phyloP scores from a whole-genome alignment of 2,113 vertebrate genomes.

The Melospiza georgiana region DNA sequence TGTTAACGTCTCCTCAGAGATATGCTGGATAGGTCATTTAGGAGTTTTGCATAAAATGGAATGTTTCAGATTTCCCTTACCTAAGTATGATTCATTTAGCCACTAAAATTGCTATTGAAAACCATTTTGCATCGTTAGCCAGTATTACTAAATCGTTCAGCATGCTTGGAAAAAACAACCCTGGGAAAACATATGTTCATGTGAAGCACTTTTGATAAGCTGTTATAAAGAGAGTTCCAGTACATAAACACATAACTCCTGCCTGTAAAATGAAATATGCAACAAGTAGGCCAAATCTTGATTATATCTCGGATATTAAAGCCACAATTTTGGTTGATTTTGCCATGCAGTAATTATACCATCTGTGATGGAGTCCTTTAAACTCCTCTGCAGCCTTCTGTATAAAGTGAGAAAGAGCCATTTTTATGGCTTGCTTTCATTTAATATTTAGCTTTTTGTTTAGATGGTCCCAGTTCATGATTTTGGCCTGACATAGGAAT shows the following conservation, averaged over 20 bases:
- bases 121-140: slow-evolving; percentile 71
- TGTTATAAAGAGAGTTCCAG: slow-evolving; percentile 58
- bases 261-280: slow-evolving; percentile 24
- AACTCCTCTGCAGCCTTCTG: background rate
- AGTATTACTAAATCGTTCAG: slow-evolving; percentile 62
- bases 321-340: background rate
- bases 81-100: slow-evolving; percentile 69
- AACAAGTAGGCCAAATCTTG: slow-evolving; percentile 44
- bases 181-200: slow-evolving; percentile 68
- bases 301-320: background rate
- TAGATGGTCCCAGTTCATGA: background rate
- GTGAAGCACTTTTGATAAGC: slow-evolving; percentile 58
- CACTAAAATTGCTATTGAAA: slow-evolving; percentile 69
- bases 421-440: background rate
- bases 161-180: slow-evolving; percentile 58
- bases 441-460: background rate
- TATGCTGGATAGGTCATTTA: slow-evolving; percentile 62
- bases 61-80: slow-evolving; percentile 63
- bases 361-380: background rate
- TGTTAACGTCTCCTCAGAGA: slow-evolving; percentile 67
- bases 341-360: background rate
- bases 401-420: background rate
- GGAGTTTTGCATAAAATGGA: slow-evolving; percentile 60
- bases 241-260: slow-evolving; percentile 41
- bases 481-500: background rate